Base-by-base conservation (phyloP, 1,140 invertebrate genomes). In the Penaeus vannamei region DNA sequence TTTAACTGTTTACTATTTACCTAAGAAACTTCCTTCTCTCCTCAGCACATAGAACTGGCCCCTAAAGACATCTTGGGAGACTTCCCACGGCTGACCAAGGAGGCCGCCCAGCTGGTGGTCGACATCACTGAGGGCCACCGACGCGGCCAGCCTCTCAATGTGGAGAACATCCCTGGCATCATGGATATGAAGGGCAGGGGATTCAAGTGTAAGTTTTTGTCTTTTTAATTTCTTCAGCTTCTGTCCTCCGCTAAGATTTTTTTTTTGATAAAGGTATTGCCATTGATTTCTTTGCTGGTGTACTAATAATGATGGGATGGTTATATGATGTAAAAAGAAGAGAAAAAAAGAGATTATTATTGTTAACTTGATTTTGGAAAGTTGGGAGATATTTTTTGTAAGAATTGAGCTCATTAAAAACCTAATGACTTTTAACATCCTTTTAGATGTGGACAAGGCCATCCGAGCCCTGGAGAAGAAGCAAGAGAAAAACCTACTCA, bases 41-140 rank as follows among this genome's bases (percentile, higher is more conserved):
- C 62, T 94, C 90, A 97, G 94, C 97, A 98, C 92, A 95, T 98
- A 92, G 97, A 97, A 94, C 97, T 97, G 26, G 97, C 97, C 1
- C 97, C 97, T 0, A 97, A 97, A 92, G 97, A 97, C 93, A 97
- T 98, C 91, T 94, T 97, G 26, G 97, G 97, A 12, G 96, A 97
- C 92, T 97, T 97, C 92, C 97, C 97, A 72, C 94, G 97, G 90
- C 93, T 97, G 90, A 96, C 95, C 92, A 94, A 97, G 91, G 95
- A 97, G 91, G 95, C 95, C 90, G 96, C 96, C 62, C 77, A 89
- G 85, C 92, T 80, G 90, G 91, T 91, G 22, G 89, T 92, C 20
- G 76, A 85, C 20, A 86, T 90, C 36, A 90, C 90, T 19, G 90
- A 91, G 77, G 62, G 80, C 69, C 90, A 88, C 64, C 81, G 91